Evolutionary conservation across 2,113 vertebrate genomes (phyloP).

Genomic region (Petrocephalus microphthalmus): DNA sequence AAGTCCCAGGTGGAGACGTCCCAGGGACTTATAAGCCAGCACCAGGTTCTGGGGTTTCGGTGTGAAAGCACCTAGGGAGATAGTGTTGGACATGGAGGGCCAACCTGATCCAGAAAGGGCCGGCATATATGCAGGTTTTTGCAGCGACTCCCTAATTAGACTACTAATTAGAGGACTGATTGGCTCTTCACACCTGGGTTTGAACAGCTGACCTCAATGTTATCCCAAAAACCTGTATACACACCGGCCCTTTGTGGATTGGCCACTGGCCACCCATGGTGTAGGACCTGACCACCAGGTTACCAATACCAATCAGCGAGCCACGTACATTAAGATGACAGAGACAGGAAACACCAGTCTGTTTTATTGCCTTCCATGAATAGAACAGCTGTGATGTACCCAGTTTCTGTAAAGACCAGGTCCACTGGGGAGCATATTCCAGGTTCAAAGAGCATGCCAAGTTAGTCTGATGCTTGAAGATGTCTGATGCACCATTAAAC

Average conservation of each 20-base stretch:
- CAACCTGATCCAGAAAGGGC: not conserved
- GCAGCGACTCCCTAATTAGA: not conserved
- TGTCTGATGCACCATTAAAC: not conserved
- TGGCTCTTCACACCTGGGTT: not conserved
- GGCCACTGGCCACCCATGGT: not conserved
- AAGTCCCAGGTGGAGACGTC: not conserved
- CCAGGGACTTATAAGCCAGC: not conserved
- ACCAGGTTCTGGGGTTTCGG: not conserved
- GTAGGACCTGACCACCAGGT: not conserved
- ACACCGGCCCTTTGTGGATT: not conserved
- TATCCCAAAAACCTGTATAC: not conserved
- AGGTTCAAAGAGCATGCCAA: not conserved
- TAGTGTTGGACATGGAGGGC: too few species aligned
- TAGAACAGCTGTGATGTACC: not conserved
- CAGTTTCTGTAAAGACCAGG: not conserved
- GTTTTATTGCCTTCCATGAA: not conserved
- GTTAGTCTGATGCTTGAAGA: not conserved
- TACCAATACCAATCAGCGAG: not conserved
- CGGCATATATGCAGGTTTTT: not conserved
- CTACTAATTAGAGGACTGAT: not conserved
- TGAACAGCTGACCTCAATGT: not conserved
- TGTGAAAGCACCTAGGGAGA: not conserved
- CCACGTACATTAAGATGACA: not conserved
- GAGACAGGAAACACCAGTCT: not conserved
- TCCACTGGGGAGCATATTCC: not conserved